phyloP scores from a whole-genome alignment of 2,797 vertebrate species.

The Sylvia borin region DNA sequence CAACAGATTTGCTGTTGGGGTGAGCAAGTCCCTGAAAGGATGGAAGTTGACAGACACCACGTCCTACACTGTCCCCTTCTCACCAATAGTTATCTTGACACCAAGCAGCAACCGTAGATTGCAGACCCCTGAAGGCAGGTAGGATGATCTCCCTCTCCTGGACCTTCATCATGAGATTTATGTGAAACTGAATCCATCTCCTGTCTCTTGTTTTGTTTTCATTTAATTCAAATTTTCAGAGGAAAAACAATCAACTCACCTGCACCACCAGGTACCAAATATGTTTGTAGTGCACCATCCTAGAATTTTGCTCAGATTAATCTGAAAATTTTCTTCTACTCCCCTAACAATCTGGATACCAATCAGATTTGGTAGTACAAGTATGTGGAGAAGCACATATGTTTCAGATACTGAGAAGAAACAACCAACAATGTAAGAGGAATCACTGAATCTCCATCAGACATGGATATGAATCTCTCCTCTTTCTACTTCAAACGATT shows the following conservation, averaged over 20 bases:
- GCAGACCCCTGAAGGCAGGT: neutral
- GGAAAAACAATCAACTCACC: neutral
- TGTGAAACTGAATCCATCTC: neutral
- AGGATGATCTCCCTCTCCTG: neutral
- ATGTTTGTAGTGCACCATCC: neutral
- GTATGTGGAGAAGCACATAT: neutral
- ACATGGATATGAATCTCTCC: neutral
- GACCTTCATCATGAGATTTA: neutral
- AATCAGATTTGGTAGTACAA: neutral
- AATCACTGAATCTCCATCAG: neutral
- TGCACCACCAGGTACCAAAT: neutral
- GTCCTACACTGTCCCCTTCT: neutral
- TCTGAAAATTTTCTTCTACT: neutral
- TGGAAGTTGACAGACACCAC: neutral
- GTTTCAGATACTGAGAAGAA: neutral
- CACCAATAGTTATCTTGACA: neutral
- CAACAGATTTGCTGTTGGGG: neutral
- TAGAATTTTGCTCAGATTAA: neutral
- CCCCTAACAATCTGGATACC: neutral
- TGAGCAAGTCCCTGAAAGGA: neutral
- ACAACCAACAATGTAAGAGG: neutral
- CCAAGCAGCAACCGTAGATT: neutral
- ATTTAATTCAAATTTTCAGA: neutral
- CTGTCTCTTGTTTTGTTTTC: neutral
- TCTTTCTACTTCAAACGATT: neutral